Base-by-base conservation (phyloP, 2,113 vertebrate genomes). In the Scophthalmus maximus region DNA sequence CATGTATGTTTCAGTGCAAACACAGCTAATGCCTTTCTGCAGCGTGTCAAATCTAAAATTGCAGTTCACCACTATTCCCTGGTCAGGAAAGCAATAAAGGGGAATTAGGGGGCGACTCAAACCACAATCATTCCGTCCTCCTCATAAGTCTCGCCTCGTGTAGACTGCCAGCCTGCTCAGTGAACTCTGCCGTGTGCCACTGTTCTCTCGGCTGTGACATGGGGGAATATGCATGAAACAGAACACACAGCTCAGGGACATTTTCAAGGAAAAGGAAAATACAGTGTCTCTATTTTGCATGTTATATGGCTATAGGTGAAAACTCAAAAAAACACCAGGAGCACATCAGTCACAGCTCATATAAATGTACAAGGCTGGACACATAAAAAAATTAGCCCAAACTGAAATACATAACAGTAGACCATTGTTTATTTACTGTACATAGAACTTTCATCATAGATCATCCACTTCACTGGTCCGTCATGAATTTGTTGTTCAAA, bases 1-100 rank as follows among this genome's bases (percentile, higher is more conserved):
- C 72, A 73, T 80, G 61, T 81, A 56, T 78, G 74, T 70, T 68
- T 78, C 17, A 57, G 20, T 59, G 61, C 66, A 88, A 79, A 89
- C 79, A 88, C 66, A 65, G 47, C 30, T 15, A 66, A 67, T 34
- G 30, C 36, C 68, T 71, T 26, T 78, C 27, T 56, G n/a, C 67
- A 27, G 29, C 38, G 50, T 32, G 27, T 57, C 58, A 46, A n/a
- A 55, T 73, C 70, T 59, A n/a, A 73, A 80, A 83, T 53, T 32
- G 68, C 70, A 30, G n/a, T 49, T 72, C 14, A n/a, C n/a, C 22
- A 6, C 38, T 22, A 18, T 85, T 59, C 68, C 65, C 77, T 38
- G 70, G 65, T 65, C 76, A 64, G 52, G 46, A 29, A 84, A 72
- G 73, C 64, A 86, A 88, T 91, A 89, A 88, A 50, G 22, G 27